Evolutionary conservation across 2,797 vertebrate species (phyloP), one percentile per base, ranked within the genome.

Genomic region (Centropyge bicolor): DNA sequence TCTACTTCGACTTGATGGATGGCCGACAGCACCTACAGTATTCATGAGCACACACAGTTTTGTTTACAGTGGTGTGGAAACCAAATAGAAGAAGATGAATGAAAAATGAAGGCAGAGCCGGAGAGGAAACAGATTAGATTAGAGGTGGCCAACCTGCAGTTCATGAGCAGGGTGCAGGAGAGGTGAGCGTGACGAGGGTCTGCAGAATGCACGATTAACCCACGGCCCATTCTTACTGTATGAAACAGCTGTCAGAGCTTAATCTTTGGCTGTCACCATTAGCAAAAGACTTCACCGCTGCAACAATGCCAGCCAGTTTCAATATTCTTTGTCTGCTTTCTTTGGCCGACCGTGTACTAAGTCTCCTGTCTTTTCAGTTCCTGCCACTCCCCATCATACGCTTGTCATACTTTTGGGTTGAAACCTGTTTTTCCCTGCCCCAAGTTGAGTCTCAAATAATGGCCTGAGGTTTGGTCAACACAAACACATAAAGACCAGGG

Each of bases 41-140:
- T 66, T 79, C 63, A 76, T 55, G 61, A 66, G 60, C 35, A 66
- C 70, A 57, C 20, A 43, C 27, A 19, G 61, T 54, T 65, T 56
- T 41, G 54, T 71, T 54, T 70, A 62, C 38, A 59, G 70, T 49
- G 41, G 27, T 48, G 67, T 66, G 22, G 61, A 41, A 40, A 35
- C 3, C 20, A 62, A 35, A 67, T 24, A 66, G n/a, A 7, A 35
- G 16, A 62, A 24, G 35, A 41, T 27, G 0, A 49, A 62, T 41
- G 8, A 62, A 81, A 70, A 27, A 75, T 2, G 4, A 43, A 70
- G n/a, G 10, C 22, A 35, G 31, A 10, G 20, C 38, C 14, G 59
- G 45, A 52, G 12, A 52, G n/a, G 60, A 52, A 52, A 31, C 10
- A 4, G 22, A 27, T 38, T 1, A 51, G n/a, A 57, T 8, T n/a